Percentiles rank a stretch among this genome's conserved stretches.
phyloP scores from a whole-genome alignment of 2,888 invertebrate genomes.

The Tachina fera region DNA sequence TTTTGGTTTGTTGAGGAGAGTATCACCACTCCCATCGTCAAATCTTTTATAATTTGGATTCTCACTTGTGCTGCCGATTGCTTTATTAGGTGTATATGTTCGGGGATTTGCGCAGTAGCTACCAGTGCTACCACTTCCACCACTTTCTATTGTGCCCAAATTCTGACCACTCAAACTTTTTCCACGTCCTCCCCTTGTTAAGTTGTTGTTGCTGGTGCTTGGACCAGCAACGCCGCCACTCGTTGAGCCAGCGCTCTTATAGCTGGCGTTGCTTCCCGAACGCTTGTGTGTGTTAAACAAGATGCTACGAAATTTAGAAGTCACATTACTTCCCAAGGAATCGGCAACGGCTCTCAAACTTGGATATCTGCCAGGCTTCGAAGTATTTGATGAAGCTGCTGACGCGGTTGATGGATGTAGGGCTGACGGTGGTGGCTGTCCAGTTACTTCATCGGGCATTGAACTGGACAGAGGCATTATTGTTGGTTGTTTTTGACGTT shows the following conservation, averaged over 20 bases:
- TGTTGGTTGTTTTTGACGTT: slow-evolving; percentile 70
- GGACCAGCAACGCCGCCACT: slow-evolving; percentile 25
- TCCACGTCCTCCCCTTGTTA: slow-evolving; percentile 70
- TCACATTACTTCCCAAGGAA: slow-evolving; percentile 74
- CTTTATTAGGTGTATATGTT: slow-evolving; percentile 75
- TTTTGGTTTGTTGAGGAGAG: slow-evolving; percentile 48
- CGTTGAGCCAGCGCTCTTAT: slow-evolving; percentile 77
- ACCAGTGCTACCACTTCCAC: slow-evolving; percentile 79
- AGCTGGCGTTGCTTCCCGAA: slow-evolving; percentile 79
- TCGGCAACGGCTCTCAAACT: slow-evolving; percentile 79
- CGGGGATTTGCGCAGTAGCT: slow-evolving; percentile 77
- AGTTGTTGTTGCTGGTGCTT: slow-evolving; percentile 77
- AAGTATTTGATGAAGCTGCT: slow-evolving; percentile 79
- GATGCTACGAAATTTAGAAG: slow-evolving; percentile 76
- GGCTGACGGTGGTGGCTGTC: slow-evolving; percentile 70
- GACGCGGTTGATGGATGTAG: slow-evolving; percentile 79
- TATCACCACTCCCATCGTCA: slow-evolving; percentile 73
- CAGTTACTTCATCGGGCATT: slow-evolving; percentile 78
- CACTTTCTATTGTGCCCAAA: slow-evolving; percentile 73
- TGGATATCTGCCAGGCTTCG: slow-evolving; percentile 74
- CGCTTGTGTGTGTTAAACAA: slow-evolving; percentile 79
- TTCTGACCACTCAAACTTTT: slow-evolving; percentile 72
- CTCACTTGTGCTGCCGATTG: slow-evolving; percentile 73
- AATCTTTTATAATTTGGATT: slow-evolving; percentile 80
- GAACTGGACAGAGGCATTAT: slow-evolving; percentile 78